Conservation (phyloP, 2,797 vertebrate genomes). For the Choloepus didactylus region DNA sequence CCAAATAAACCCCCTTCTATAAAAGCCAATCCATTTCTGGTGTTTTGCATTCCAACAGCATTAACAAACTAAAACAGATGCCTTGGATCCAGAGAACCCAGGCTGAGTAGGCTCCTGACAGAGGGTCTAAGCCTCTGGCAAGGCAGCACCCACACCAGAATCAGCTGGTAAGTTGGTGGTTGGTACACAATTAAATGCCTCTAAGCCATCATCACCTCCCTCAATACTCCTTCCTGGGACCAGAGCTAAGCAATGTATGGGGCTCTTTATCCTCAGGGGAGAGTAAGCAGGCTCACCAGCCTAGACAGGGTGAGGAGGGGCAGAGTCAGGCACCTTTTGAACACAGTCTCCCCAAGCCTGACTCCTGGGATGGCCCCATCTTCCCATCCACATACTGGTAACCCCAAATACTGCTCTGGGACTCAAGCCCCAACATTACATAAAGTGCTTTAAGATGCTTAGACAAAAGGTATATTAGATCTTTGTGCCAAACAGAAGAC, state of each 20-base stretch:
- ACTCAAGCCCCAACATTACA: not conserved
- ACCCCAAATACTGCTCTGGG: not conserved
- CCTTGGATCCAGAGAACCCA: not conserved
- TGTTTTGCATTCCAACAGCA: too few relatives aligned
- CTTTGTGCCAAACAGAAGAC: not conserved
- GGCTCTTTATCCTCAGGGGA: not conserved
- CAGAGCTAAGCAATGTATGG: accelerated
- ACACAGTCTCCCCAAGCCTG: not conserved
- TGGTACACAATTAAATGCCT: not conserved
- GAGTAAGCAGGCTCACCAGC: too few relatives aligned
- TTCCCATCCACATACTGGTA: not conserved
- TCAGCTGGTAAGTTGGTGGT: not conserved
- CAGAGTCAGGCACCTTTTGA: not conserved
- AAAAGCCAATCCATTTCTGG: too few relatives aligned
- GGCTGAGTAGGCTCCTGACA: not conserved
- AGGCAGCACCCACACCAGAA: not conserved
- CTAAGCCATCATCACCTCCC: not conserved
- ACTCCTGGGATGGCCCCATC: too few relatives aligned
- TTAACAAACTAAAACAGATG: not conserved
- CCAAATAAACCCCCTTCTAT: too few relatives aligned
- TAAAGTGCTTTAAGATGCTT: not conserved
- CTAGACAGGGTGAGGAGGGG: not conserved
- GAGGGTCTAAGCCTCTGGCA: not conserved
- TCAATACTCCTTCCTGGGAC: not conserved
- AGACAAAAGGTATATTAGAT: not conserved